Percentiles rank a stretch among this genome's conserved stretches.
phyloP scores from a whole-genome alignment of 2,888 invertebrate genomes.

The Patella depressa region DNA sequence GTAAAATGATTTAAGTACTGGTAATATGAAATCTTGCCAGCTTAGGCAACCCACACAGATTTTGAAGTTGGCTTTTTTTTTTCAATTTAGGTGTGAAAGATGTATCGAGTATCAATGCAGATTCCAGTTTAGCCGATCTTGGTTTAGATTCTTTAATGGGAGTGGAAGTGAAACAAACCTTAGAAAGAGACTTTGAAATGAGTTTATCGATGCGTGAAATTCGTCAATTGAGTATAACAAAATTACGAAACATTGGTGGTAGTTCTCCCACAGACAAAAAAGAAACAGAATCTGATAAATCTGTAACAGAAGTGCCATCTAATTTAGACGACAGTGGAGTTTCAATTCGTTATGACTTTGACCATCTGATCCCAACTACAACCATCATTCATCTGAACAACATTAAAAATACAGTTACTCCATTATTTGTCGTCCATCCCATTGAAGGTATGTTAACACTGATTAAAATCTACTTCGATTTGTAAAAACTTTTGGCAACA shows the following conservation, averaged over 20 bases:
- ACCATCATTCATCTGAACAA: conserved; percentile 76
- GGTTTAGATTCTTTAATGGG: conserved; percentile 99
- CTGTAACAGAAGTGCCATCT: not conserved
- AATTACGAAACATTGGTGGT: conserved; percentile 43
- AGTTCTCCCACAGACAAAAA: conserved; percentile 11
- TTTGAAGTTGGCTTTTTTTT: not conserved
- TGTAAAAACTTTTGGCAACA: too few species aligned
- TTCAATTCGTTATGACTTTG: conserved; percentile 44
- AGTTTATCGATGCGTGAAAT: conserved; percentile 93
- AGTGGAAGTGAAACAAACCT: conserved; percentile 96
- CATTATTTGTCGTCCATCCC: conserved; percentile 68
- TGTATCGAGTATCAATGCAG: conserved; percentile 81
- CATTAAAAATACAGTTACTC: conserved; percentile 34
- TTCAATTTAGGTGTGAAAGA: conserved; percentile 84
- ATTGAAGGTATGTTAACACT: conserved; percentile 63
- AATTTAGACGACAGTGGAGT: conserved; percentile 30
- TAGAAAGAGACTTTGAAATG: conserved; percentile 93
- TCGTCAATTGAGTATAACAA: conserved; percentile 74
- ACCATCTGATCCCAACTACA: conserved; percentile 81
- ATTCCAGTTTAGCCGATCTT: conserved; percentile 88
- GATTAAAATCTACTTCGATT: too few species aligned
- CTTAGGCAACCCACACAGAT: too few species aligned
- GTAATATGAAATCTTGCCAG: too few species aligned
- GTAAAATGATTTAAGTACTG: too few species aligned
- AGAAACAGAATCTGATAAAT: conserved; percentile 7